Base-by-base conservation (phyloP, 2,113 vertebrate genomes). In the Sturnira hondurensis region DNA sequence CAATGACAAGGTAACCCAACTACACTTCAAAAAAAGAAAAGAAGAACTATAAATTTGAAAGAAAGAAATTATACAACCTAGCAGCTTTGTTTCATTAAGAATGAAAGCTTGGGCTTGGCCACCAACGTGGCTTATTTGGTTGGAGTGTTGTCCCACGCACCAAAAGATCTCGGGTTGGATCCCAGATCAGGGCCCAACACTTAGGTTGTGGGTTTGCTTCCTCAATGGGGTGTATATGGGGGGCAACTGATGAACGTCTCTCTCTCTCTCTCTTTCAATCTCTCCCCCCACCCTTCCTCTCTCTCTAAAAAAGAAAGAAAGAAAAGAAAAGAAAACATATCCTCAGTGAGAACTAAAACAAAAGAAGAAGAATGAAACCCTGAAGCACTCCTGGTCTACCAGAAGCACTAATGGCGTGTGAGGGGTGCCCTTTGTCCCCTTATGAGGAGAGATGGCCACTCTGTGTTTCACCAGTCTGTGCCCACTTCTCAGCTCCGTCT, bases 11-110 rank as follows among this genome's bases (percentile, higher is more conserved):
- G 22, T 84, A 81, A 89, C 76, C 36, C 77, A 76, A 73, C 43
- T 70, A 63, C 17, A 83, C 10, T 8, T 2, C 85, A 38, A 70
- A 70, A 36, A 36, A 90, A 17, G 31, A 88, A 52, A 74, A 91
- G 84, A 86, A 47, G 86, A 78, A 94, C 43, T 77, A 65, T 61
- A 47, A 41, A 86, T 91, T 63, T 89, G 68, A 65, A 93, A 87
- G 54, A 61, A 45, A 26, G 74, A 54, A 89, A 45, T 65, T 41
- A 77, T 28, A 54, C n/a, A 70, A 19, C 38, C 50, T 9, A 78
- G 17, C 38, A 93, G 78, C 71, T 20, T 86, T 77, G 50, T 83
- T 95, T 86, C 88, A 91, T 47, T 94, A 81, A 92, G 31, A 93
- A 84, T 70, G 67, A 93, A 91, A 91, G 24, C 80, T 92, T 36